These are phyloP conservation scores for Drosophila bipectinata DNA, from an alignment of 1,140 invertebrate genomes.

Conservation along the genomic window DNA sequence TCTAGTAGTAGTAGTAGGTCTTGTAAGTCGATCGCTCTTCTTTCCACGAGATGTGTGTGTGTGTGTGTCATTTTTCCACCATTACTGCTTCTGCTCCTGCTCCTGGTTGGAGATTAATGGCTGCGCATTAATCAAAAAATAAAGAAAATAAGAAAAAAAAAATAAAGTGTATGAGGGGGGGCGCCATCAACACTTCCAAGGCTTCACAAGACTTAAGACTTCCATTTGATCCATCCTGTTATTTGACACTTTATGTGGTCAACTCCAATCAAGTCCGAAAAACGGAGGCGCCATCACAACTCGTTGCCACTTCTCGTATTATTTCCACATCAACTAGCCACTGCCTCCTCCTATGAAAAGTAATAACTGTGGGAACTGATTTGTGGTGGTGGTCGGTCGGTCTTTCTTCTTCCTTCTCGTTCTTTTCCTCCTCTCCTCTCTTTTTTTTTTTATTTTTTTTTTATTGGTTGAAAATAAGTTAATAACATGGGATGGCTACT, in stretches of 20 bases:
- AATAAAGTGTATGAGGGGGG: constrained; percentile 5
- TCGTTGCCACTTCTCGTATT: constrained; percentile 60
- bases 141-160: background rate
- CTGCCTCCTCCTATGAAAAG: constrained; percentile 71
- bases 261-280: constrained; percentile 60
- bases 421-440: too few species aligned
- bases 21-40: background rate
- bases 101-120: constrained; percentile 62
- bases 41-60: too few species aligned
- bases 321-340: constrained; percentile 72
- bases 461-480: constrained; percentile 83
- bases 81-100: constrained; percentile 25
- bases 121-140: constrained; percentile 64
- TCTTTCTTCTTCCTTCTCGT: background rate
- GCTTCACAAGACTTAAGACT: constrained; percentile 20
- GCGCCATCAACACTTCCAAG: constrained; percentile 70
- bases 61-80: constrained; percentile 2
- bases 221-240: constrained; percentile 31
- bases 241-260: constrained; percentile 76
- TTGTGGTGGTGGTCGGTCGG: constrained; percentile 39
- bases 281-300: constrained; percentile 63
- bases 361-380: constrained; percentile 82
- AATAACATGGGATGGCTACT: constrained; percentile 72
- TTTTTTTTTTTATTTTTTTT: constrained; percentile 9
- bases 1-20: background rate